Evolutionary conservation across 2,888 invertebrate species (phyloP).

Genomic region (Metopia argyrocephala): DNA sequence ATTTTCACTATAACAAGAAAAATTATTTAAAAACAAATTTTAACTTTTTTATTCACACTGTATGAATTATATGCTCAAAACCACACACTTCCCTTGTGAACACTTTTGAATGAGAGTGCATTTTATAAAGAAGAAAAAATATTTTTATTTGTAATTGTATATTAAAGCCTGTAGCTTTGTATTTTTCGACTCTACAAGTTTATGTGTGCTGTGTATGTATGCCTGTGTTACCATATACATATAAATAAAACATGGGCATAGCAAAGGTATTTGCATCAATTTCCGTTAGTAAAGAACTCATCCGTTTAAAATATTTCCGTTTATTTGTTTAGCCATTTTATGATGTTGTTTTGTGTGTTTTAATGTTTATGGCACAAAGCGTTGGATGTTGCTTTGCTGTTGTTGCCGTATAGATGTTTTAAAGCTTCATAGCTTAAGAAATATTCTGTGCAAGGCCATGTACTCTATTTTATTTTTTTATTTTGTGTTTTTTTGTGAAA

Average conservation of each 20-base stretch:
- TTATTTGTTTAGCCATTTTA: conserved; percentile 53
- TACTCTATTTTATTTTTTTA: background rate
- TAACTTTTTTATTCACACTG: no score
- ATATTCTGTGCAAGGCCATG: conserved; percentile 45
- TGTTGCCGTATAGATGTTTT: background rate
- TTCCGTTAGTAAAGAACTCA: conserved; percentile 63
- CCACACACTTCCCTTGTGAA: no score
- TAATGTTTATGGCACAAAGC: background rate
- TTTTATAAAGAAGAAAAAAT: no score
- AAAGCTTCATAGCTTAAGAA: conserved; percentile 27
- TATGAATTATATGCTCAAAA: no score
- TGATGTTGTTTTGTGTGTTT: background rate
- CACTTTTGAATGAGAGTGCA: no score
- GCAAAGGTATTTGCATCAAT: conserved; percentile 65
- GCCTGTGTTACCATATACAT: conserved; percentile 8
- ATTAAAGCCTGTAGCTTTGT: no score
- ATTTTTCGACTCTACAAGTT: no score
- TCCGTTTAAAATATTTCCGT: conserved; percentile 61
- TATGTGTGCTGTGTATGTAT: background rate
- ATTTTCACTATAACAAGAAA: no score
- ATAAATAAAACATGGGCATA: conserved; percentile 49
- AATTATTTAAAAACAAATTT: no score
- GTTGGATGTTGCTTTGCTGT: background rate
- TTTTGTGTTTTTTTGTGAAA: no score
- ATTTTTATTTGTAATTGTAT: no score